Evolutionary conservation across 2,113 vertebrate genomes (phyloP).

Genomic region (Pachyramphus minor): DNA sequence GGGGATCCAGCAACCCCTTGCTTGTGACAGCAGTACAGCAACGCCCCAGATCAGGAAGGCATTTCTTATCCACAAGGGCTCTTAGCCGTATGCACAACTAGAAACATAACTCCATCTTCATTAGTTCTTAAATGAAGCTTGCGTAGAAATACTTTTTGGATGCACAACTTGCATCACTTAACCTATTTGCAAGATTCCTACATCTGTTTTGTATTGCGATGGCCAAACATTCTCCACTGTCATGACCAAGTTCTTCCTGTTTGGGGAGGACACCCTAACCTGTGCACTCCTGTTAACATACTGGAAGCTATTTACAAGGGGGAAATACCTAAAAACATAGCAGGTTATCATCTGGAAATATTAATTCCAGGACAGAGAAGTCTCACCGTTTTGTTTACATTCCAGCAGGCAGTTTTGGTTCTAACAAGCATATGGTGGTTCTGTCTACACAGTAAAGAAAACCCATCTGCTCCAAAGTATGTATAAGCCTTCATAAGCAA

Average conservation of each 20-base stretch:
- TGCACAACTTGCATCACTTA: neutral
- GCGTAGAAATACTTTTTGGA: neutral
- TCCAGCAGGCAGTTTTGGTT: slow-evolving; percentile 32
- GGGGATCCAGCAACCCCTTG: neutral
- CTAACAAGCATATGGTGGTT: neutral
- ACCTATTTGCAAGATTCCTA: neutral
- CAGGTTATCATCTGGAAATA: neutral
- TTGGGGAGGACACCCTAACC: neutral
- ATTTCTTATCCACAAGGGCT: neutral
- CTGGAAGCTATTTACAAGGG: slow-evolving; percentile 53
- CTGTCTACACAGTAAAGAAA: neutral
- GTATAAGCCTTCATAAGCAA: neutral
- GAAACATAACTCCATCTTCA: neutral
- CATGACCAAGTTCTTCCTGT: slow-evolving; percentile 44
- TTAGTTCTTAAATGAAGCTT: neutral
- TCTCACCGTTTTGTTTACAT: slow-evolving; percentile 24
- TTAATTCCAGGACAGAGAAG: neutral
- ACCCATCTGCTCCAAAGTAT: neutral
- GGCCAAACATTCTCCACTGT: slow-evolving; percentile 12
- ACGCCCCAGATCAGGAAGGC: neutral
- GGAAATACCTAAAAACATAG: neutral
- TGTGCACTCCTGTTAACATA: neutral
- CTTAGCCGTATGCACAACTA: neutral
- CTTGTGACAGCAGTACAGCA: neutral
- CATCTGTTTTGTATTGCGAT: slow-evolving; percentile 7